Base-by-base conservation (phyloP, 2,888 invertebrate species). In the Escarpia spicata region DNA sequence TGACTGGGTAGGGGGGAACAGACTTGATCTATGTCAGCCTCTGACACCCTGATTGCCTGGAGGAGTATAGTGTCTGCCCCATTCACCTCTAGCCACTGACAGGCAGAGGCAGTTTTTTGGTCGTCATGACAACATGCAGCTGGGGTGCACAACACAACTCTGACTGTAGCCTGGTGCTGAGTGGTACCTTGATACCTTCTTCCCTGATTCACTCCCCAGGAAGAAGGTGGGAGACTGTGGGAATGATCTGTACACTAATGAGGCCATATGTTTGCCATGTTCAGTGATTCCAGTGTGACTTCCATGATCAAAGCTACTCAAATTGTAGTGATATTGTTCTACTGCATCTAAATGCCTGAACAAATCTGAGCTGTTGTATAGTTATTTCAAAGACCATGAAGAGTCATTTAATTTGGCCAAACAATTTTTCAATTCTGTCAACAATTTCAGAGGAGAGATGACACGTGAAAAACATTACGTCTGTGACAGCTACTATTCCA, bases 11-110 rank as follows among this genome's bases (percentile, higher is more conserved):
- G 75, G 75, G 75, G 60, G 75, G 75, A 75, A 75, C 75, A 75
- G 75, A n/a, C 75, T 26, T 75, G 75, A 75, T 75, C n/a, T 75
- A 75, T 75, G 75, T 75, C 75, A 26, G n/a, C 75, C 75, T 26
- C 75, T 75, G 75, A 75, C 75, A 75, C 75, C n/a, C 75, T 75
- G 75, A 75, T 75, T 75, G 75, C 75, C 75, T 19, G 26, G 75
- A 26, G 75, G 75, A 26, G 75, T 75, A 15, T 75, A 26, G 75
- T 75, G 19, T 26, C 75, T 75, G 75, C 75, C 75, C 75, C n/a
- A 10, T 3, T n/a, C 75, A 75, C 75, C 75, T 75, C 75, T n/a
- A 75, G 75, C n/a, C 75, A 75, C 26, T 75, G 75, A 75, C 75
- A 75, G 75, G 75, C 75, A 75, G 19, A 75, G 26, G 75, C 75